phyloP scores from a whole-genome alignment of 2,113 vertebrate genomes.

The Microcebus lehilahytsara region DNA sequence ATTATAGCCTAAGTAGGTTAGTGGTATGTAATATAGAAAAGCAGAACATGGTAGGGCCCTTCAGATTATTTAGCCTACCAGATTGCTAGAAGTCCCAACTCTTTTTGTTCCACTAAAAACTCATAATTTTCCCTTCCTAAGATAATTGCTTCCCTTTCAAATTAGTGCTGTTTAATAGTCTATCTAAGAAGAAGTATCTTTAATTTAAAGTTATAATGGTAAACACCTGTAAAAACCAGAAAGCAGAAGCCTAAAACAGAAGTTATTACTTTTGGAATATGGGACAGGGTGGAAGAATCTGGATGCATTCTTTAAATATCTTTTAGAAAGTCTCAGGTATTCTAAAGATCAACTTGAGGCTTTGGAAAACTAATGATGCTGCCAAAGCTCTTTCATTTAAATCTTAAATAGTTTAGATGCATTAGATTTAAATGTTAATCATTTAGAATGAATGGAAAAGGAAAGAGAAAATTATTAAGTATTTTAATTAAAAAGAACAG shows the following conservation, averaged over 20 bases:
- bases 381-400: neutral
- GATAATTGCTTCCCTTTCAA: neutral
- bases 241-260: neutral
- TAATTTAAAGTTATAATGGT: neutral
- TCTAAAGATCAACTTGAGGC: neutral
- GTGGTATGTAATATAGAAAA: neutral
- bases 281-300: neutral
- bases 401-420: neutral
- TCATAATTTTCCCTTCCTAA: neutral
- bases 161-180: neutral
- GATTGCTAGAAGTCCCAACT: neutral
- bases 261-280: neutral
- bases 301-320: neutral
- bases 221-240: neutral
- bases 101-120: slow-evolving; percentile 7
- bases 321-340: slow-evolving; percentile 19
- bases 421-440: neutral
- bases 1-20: neutral
- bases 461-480: neutral
- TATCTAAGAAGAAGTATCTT: neutral
- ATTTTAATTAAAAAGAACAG: neutral
- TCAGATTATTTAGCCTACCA: neutral
- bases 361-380: neutral
- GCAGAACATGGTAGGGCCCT: neutral
- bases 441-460: neutral